These are phyloP conservation scores for Platycheirus albimanus DNA, from an alignment of 2,888 invertebrate genomes.

Conservation along the genomic window DNA sequence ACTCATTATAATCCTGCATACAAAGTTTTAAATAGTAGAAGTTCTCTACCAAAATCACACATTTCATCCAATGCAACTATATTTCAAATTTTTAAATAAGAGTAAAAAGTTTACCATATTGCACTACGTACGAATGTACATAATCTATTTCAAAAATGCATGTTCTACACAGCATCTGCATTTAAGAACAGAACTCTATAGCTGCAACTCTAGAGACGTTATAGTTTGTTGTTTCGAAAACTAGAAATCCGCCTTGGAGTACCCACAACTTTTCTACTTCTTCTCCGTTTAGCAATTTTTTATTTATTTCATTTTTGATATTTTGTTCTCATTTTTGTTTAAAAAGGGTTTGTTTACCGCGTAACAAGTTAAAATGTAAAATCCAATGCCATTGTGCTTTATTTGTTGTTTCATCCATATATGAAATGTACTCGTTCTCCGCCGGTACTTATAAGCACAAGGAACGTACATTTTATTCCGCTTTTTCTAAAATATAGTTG, in stretches of 20 bases:
- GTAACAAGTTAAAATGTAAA: slow-evolving; percentile 72
- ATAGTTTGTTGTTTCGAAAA: slow-evolving; percentile 13
- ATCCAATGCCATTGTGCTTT: slow-evolving; percentile 63
- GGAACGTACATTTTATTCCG: slow-evolving; percentile 41
- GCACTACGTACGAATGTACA: background rate
- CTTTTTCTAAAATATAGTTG: background rate
- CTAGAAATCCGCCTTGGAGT: slow-evolving; percentile 54
- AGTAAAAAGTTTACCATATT: slow-evolving; percentile 49
- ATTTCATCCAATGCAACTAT: slow-evolving; percentile 34
- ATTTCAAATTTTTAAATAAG: slow-evolving; percentile 68
- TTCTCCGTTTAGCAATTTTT: slow-evolving; percentile 38
- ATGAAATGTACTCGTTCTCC: slow-evolving; percentile 37
- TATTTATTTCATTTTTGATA: slow-evolving; percentile 10
- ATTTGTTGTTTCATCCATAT: slow-evolving; percentile 39
- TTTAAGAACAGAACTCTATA: background rate
- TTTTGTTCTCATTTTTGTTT: slow-evolving; percentile 21
- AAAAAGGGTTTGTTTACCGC: slow-evolving; percentile 59
- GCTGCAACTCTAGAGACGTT: slow-evolving; percentile 31
- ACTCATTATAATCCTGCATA: slow-evolving; percentile 19
- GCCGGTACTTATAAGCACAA: slow-evolving; percentile 42
- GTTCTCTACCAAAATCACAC: slow-evolving; percentile 6
- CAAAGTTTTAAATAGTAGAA: slow-evolving; percentile 14
- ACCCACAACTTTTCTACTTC: slow-evolving; percentile 63
- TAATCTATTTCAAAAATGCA: background rate
- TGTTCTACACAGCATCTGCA: slow-evolving; percentile 1